phyloP scores from a whole-genome alignment of 2,888 invertebrate genomes.

The Atethmia centrago region DNA sequence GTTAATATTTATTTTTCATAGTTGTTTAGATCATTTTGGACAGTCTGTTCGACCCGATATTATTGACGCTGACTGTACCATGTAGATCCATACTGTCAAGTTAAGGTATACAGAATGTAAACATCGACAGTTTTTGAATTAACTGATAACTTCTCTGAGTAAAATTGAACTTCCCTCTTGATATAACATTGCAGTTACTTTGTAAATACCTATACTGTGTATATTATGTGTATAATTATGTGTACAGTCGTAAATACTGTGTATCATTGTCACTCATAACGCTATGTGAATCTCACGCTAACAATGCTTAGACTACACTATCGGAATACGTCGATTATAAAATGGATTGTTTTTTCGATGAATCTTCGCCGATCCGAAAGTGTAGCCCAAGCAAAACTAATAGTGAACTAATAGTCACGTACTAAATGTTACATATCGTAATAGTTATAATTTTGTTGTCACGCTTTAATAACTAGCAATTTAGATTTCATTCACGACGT shows the following conservation, averaged over 20 bases:
- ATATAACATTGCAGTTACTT: neutral
- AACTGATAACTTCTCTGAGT: too few relatives aligned
- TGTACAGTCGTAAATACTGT: slow-evolving; percentile 57
- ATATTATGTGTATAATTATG: slow-evolving; percentile 46
- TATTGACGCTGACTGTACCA: too few relatives aligned
- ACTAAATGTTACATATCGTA: slow-evolving; percentile 55
- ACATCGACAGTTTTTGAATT: too few relatives aligned
- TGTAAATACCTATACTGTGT: slow-evolving; percentile 50
- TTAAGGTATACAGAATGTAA: too few relatives aligned
- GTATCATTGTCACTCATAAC: slow-evolving; percentile 67
- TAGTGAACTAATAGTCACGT: slow-evolving; percentile 59
- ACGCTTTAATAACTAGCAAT: slow-evolving; percentile 59
- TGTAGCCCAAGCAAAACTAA: slow-evolving; percentile 47
- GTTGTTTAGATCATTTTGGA: too few relatives aligned
- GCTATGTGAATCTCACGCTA: slow-evolving; percentile 76
- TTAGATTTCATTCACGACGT: slow-evolving; percentile 21
- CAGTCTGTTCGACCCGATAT: too few relatives aligned
- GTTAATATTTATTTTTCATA: too few relatives aligned
- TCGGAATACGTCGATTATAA: neutral
- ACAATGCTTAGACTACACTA: slow-evolving; percentile 39
- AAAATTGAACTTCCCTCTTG: neutral
- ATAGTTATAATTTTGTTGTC: slow-evolving; percentile 52
- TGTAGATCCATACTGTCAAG: too few relatives aligned
- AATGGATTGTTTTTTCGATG: neutral
- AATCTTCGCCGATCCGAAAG: neutral